phyloP scores from a whole-genome alignment of 2,888 invertebrate genomes.

The Griposia aprilina region DNA sequence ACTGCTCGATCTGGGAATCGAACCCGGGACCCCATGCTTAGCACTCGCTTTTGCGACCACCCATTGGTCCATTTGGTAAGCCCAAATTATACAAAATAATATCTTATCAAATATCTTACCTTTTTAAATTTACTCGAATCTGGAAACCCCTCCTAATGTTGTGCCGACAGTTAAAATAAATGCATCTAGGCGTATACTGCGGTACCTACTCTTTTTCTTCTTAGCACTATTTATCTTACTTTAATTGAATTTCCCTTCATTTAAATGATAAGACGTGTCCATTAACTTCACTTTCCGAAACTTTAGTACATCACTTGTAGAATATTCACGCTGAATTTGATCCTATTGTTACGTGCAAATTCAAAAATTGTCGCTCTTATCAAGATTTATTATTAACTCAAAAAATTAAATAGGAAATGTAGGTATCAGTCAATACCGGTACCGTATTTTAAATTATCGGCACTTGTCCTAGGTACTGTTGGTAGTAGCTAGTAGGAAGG shows the following conservation, averaged over 20 bases:
- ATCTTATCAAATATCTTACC: neutral
- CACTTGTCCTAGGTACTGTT: neutral
- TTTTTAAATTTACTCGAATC: neutral
- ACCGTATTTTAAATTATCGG: neutral
- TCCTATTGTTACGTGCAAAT: neutral
- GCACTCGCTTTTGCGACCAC: no score
- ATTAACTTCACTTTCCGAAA: conserved; percentile 1
- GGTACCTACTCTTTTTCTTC: no score
- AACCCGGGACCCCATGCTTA: neutral
- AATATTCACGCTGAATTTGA: neutral
- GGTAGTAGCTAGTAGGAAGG: no score
- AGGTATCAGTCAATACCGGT: neutral
- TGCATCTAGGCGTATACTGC: neutral
- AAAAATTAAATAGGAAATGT: neutral
- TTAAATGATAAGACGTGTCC: neutral
- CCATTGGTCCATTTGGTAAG: no score
- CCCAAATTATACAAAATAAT: neutral
- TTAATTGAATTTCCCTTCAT: neutral
- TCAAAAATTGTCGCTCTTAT: neutral
- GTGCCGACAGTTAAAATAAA: no score
- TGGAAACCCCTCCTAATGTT: neutral
- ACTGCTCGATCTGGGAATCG: neutral
- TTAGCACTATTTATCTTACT: neutral
- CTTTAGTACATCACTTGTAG: neutral
- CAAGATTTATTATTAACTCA: neutral